Evolutionary conservation across 2,113 vertebrate genomes (phyloP).

Genomic region (Ammodytes marinus): DNA sequence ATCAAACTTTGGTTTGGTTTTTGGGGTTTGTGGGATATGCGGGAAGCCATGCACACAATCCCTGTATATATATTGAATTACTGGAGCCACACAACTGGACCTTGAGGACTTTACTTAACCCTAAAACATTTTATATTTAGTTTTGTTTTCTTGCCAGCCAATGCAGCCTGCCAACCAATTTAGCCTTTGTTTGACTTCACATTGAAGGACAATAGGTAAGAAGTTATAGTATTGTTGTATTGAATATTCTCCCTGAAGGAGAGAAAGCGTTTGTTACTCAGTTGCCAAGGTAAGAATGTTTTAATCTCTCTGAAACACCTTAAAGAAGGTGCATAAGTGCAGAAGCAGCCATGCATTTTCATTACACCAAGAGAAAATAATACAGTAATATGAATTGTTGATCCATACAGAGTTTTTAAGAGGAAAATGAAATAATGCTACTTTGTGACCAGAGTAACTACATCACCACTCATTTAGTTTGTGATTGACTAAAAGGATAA

Average conservation of each 20-base stretch:
- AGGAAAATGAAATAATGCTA: conserved; percentile 37
- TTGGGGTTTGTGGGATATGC: neutral
- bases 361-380: neutral
- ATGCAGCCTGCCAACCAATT: conserved; percentile 34
- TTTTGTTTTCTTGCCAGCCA: conserved; percentile 47
- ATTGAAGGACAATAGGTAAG: neutral
- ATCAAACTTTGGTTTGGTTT: conserved; percentile 28
- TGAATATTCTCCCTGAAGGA: neutral
- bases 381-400: conserved; percentile 1
- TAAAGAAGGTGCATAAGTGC: neutral
- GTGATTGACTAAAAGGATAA: conserved; percentile 11
- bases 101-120: conserved; percentile 51
- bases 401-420: conserved; percentile 6
- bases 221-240: conserved; percentile 1
- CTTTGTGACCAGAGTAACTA: conserved; percentile 45
- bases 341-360: conserved; percentile 13
- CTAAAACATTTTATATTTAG: conserved; percentile 48
- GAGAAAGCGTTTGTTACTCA: neutral
- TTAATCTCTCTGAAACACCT: conserved; percentile 2
- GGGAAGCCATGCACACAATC: conserved; percentile 36
- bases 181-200: conserved; percentile 37
- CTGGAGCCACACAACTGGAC: conserved; percentile 37
- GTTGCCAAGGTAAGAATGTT: neutral
- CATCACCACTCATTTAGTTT: conserved; percentile 29
- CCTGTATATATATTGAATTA: conserved; percentile 52